phyloP scores from a whole-genome alignment of 2,888 invertebrate genomes.

The Agrotis puta region DNA sequence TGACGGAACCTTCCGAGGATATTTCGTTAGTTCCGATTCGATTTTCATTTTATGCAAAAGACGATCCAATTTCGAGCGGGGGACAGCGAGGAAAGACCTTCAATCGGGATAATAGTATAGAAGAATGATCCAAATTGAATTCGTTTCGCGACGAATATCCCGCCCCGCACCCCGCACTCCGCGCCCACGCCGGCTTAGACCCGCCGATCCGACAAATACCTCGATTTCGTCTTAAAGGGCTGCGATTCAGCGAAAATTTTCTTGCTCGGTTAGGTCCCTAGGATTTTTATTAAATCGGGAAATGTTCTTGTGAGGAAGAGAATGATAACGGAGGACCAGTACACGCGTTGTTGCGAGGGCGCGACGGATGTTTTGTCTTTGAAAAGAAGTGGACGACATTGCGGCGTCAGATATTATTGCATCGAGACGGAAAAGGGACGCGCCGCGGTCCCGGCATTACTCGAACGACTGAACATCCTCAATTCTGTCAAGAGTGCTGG shows the following conservation, averaged over 20 bases:
- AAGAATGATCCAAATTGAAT: slow-evolving; percentile 90
- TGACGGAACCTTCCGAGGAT: slow-evolving; percentile 71
- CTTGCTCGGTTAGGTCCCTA: slow-evolving; percentile 79
- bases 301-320: slow-evolving; percentile 63
- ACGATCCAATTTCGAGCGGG: slow-evolving; percentile 84
- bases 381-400: slow-evolving; percentile 28
- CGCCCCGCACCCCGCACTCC: slow-evolving; percentile 62
- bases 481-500: slow-evolving; percentile 19
- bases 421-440: slow-evolving; percentile 26
- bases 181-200: slow-evolving; percentile 68
- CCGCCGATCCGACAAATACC: slow-evolving; percentile 77
- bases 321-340: slow-evolving; percentile 55
- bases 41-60: slow-evolving; percentile 90
- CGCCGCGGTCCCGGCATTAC: slow-evolving; percentile 16
- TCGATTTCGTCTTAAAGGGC: slow-evolving; percentile 78
- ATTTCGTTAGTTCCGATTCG: slow-evolving; percentile 87
- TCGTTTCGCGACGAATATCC: slow-evolving; percentile 74
- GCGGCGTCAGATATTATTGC: slow-evolving; percentile 11
- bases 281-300: slow-evolving; percentile 84
- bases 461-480: slow-evolving; percentile 22
- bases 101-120: slow-evolving; percentile 87
- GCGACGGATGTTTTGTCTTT: slow-evolving; percentile 41
- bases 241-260: slow-evolving; percentile 83
- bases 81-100: slow-evolving; percentile 76
- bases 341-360: slow-evolving; percentile 52